phyloP scores from a whole-genome alignment of 2,113 vertebrate genomes.

The Cricetomys ansorgei region DNA sequence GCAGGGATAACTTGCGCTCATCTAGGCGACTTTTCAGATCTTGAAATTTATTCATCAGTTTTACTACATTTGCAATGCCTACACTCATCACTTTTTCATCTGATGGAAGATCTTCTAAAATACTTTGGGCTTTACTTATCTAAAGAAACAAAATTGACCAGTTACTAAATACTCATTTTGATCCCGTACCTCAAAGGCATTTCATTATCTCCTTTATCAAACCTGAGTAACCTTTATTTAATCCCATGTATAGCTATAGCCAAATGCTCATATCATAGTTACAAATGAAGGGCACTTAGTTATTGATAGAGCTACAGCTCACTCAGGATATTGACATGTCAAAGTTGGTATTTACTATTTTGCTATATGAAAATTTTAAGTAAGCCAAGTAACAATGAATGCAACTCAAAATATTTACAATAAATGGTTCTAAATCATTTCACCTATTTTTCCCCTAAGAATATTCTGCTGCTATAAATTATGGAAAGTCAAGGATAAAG shows the following conservation, averaged over 20 bases:
- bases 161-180: slow-evolving; percentile 41
- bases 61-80: slow-evolving; percentile 64
- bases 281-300: not conserved
- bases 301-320: not conserved
- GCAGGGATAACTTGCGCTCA: not conserved
- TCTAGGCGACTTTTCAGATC: slow-evolving; percentile 63
- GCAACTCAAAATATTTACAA: slow-evolving; percentile 41
- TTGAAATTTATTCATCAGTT: slow-evolving; percentile 67
- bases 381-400: not conserved
- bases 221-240: slow-evolving; percentile 41
- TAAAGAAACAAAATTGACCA: slow-evolving; percentile 74
- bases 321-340: not conserved
- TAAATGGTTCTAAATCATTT: slow-evolving; percentile 17
- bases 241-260: not conserved
- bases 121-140: slow-evolving; percentile 77
- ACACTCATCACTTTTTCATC: slow-evolving; percentile 44
- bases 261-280: not conserved
- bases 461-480: not conserved
- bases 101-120: slow-evolving; percentile 58
- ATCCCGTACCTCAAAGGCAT: slow-evolving; percentile 30
- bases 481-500: not conserved
- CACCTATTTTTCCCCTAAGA: slow-evolving; percentile 35
- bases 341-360: slow-evolving; percentile 39
- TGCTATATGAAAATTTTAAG: slow-evolving; percentile 8
- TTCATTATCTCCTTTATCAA: slow-evolving; percentile 35